A percentile compares a stretch with the other conserved stretches of the same genome.
These are phyloP conservation scores for Poeciliopsis retropinna DNA, from an alignment of 2,113 vertebrate genomes.

Conservation along the genomic window DNA sequence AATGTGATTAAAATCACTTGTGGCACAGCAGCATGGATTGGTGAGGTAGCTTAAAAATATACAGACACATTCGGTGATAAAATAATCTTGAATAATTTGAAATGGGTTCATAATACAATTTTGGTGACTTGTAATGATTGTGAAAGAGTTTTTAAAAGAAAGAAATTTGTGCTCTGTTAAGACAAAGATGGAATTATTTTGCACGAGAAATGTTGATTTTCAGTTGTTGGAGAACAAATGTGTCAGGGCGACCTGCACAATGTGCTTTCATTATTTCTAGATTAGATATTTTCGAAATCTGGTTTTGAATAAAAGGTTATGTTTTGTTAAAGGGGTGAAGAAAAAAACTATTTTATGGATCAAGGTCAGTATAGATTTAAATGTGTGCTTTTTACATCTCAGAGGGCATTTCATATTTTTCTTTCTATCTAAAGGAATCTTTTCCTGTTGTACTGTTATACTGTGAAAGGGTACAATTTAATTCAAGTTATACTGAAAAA, in stretches of 20 bases:
- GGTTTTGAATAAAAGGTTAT: background rate
- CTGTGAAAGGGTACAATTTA: conserved; percentile 40
- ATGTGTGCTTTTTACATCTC: conserved; percentile 9
- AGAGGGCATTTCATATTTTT: background rate
- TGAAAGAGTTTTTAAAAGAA: conserved; percentile 19
- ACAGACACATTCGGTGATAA: conserved; percentile 8
- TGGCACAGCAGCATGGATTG: conserved; percentile 22
- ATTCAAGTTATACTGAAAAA: conserved; percentile 51
- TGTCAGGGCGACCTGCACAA: background rate
- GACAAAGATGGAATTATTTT: conserved; percentile 23
- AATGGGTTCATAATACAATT: conserved; percentile 23
- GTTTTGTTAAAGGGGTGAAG: background rate
- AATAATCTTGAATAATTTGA: conserved; percentile 22
- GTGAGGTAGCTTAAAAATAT: conserved; percentile 51
- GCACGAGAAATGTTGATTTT: conserved; percentile 17
- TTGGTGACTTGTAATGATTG: background rate
- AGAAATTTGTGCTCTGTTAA: conserved; percentile 32
- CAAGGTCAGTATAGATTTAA: conserved; percentile 7
- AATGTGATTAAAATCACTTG: conserved; percentile 67
- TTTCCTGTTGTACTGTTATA: conserved; percentile 27
- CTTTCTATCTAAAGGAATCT: conserved; percentile 20
- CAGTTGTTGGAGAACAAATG: background rate
- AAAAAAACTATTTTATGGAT: background rate
- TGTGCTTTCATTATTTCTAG: background rate
- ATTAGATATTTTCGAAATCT: background rate